Percentiles rank a stretch among this genome's conserved stretches.
These are phyloP conservation scores for Siphamia tubifer DNA, from an alignment of 2,113 vertebrate genomes.

Conservation along the genomic window DNA sequence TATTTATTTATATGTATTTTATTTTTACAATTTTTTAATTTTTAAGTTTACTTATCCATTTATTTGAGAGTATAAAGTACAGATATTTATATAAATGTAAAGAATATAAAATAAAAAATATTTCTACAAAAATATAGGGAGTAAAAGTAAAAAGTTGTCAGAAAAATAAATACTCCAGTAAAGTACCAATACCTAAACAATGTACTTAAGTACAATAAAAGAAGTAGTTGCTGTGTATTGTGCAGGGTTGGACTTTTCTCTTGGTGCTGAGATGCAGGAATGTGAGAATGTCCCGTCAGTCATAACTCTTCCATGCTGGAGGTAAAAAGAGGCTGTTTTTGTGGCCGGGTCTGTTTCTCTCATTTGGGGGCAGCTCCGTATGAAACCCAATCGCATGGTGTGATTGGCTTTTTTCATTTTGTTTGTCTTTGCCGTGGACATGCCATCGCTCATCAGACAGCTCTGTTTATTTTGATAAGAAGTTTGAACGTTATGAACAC, in stretches of 20 bases:
- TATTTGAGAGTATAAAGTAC: too few species aligned
- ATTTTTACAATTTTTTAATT: too few species aligned
- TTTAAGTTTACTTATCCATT: too few species aligned
- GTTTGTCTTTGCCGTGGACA: constrained; percentile 66
- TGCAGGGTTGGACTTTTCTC: background rate
- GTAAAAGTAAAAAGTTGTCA: too few species aligned
- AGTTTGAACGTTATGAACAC: constrained; percentile 45
- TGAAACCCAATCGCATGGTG: constrained; percentile 66
- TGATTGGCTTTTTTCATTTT: constrained; percentile 70
- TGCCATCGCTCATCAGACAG: constrained; percentile 64
- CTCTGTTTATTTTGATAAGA: constrained; percentile 70
- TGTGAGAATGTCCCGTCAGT: constrained; percentile 66
- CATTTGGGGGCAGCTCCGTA: constrained; percentile 50
- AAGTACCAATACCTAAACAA: too few species aligned
- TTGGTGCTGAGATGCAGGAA: constrained; percentile 56
- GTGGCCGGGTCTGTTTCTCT: constrained; percentile 72
- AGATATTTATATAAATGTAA: too few species aligned
- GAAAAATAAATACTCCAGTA: too few species aligned
- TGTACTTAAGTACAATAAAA: too few species aligned
- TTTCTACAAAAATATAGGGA: too few species aligned
- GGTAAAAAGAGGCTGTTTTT: constrained; percentile 47
- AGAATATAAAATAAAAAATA: too few species aligned
- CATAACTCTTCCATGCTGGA: constrained; percentile 60
- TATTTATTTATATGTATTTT: too few species aligned
- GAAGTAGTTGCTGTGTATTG: too few species aligned